Percentiles rank a stretch among this genome's conserved stretches.
phyloP scores from a whole-genome alignment of 2,113 vertebrate species.

The Sphaerodactylus townsendi region DNA sequence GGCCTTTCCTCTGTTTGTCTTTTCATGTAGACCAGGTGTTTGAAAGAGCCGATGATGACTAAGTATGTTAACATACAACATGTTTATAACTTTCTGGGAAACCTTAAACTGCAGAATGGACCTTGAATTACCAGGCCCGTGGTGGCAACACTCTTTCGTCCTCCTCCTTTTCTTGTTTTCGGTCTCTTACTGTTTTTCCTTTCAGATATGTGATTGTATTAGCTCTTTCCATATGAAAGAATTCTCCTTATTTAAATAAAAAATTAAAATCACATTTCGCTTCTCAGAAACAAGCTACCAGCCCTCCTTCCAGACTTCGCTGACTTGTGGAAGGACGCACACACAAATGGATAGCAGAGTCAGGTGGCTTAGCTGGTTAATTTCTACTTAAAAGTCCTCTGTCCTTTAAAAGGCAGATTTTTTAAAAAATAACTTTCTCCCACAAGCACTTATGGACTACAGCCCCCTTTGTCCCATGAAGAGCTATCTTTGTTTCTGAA shows the following conservation, averaged over 20 bases:
- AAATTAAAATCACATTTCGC: constrained; percentile 76
- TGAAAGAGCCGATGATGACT: constrained; percentile 82
- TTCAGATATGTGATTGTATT: constrained; percentile 96
- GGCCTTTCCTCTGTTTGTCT: constrained; percentile 79
- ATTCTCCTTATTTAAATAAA: constrained; percentile 91
- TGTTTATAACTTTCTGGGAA: constrained; percentile 68
- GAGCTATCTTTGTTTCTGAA: too few species aligned
- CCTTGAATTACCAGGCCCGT: constrained; percentile 70
- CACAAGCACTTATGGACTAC: too few species aligned
- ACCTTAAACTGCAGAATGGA: constrained; percentile 65
- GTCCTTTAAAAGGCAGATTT: too few species aligned
- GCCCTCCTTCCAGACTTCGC: not conserved
- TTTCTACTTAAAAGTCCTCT: too few species aligned
- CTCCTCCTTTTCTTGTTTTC: constrained; percentile 72
- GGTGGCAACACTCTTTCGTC: constrained; percentile 73
- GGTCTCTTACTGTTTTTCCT: constrained; percentile 89
- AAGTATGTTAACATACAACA: constrained; percentile 72
- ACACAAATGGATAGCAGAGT: not conserved
- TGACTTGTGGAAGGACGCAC: not conserved
- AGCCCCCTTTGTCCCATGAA: too few species aligned
- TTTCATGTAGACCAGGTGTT: constrained; percentile 80
- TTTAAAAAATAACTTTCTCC: too few species aligned
- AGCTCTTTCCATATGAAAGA: constrained; percentile 92
- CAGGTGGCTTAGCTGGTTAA: too few species aligned
- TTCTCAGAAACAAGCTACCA: constrained; percentile 62